Evolutionary conservation across 2,888 invertebrate species (phyloP).

Genomic region (Mesorhabditis sp.): DNA sequence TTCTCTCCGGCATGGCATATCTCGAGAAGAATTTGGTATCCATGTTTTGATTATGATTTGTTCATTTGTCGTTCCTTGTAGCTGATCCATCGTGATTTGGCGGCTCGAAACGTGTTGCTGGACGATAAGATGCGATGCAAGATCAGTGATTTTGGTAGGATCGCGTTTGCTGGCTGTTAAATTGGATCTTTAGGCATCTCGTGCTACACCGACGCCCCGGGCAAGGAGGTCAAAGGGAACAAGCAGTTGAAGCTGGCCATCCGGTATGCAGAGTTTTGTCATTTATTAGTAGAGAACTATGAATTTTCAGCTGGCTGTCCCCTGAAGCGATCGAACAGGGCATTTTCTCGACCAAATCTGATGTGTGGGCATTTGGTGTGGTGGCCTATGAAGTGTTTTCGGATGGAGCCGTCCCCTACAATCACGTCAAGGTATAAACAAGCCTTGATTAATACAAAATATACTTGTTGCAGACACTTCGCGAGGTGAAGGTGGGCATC

Average conservation of each 20-base stretch:
- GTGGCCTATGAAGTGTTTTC: not conserved
- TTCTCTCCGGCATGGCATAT: not conserved
- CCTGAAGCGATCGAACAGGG: conserved; percentile 3
- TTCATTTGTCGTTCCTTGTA: not conserved
- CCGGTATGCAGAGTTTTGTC: not conserved
- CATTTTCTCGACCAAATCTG: not conserved
- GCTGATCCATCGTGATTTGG: conserved; percentile 6
- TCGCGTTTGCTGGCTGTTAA: not conserved
- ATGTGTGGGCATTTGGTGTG: conserved; percentile 2
- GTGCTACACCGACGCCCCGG: not conserved
- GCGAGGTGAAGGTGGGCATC: too few relatives aligned
- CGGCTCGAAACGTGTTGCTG: not conserved
- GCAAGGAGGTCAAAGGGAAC: conserved; percentile 5
- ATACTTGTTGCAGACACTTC: too few relatives aligned
- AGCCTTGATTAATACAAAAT: too few relatives aligned
- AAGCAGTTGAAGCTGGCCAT: not conserved
- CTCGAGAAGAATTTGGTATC: not conserved
- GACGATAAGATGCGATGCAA: not conserved
- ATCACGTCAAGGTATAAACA: not conserved
- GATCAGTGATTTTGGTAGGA: not conserved
- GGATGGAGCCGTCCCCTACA: conserved; percentile 3
- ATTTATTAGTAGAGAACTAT: not conserved
- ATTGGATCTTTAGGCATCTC: conserved; percentile 4
- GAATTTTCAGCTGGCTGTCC: not conserved
- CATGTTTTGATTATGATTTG: not conserved